Evolutionary conservation across 2,888 invertebrate genomes (phyloP).

Genomic region (Drosophila anomalipes): DNA sequence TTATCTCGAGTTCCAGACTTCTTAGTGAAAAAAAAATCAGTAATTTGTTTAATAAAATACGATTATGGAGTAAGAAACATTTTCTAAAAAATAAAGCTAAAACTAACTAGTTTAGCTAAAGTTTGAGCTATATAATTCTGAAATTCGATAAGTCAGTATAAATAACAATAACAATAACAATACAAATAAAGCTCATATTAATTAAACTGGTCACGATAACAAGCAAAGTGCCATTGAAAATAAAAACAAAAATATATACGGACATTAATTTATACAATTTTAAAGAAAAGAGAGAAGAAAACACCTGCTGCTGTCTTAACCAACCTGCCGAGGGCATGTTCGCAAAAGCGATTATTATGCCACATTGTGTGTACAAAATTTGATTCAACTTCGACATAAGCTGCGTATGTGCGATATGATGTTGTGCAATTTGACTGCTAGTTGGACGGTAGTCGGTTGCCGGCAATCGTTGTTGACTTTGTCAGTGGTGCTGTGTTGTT

Average conservation of each 20-base stretch:
- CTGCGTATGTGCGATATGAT: slow-evolving; percentile 51
- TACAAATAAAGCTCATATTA: neutral
- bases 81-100: neutral
- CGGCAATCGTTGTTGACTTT: slow-evolving; percentile 45
- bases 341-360: neutral
- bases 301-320: neutral
- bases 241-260: neutral
- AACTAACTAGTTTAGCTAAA: neutral
- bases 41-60: neutral
- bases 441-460: neutral
- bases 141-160: neutral
- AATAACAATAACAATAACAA: neutral
- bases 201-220: neutral
- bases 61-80: neutral
- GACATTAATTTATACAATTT: neutral
- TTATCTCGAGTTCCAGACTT: neutral
- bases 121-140: neutral
- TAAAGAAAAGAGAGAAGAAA: neutral
- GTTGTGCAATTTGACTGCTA: slow-evolving; percentile 15
- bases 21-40: neutral
- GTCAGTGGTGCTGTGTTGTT: slow-evolving; percentile 36
- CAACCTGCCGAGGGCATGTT: no score
- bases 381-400: slow-evolving; percentile 9
- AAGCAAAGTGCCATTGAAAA: neutral
- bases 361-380: slow-evolving; percentile 3